Conservation (phyloP, 1,140 invertebrate species). For the Aricia agestis region DNA sequence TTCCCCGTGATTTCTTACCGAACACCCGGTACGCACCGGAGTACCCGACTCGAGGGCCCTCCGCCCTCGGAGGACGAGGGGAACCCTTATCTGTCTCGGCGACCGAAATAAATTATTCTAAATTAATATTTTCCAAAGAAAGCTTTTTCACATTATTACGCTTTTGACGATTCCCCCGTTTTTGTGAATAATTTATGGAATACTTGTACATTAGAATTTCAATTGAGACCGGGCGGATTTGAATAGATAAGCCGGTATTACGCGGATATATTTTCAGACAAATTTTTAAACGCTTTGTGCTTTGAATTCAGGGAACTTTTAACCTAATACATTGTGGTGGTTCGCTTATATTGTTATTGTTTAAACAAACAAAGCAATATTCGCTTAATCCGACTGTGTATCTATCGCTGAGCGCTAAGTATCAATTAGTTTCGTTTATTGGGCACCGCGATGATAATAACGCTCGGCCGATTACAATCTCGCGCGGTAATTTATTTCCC, state of each 20-base stretch:
- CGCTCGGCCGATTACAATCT: background rate
- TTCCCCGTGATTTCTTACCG: slow-evolving; percentile 8
- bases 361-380: background rate
- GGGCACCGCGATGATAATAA: background rate
- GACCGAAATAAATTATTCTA: slow-evolving; percentile 56
- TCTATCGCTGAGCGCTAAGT: background rate
- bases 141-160: slow-evolving; percentile 41
- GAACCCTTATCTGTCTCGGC: slow-evolving; percentile 45
- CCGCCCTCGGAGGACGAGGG: slow-evolving; percentile 26
- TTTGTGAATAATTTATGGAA: slow-evolving; percentile 31
- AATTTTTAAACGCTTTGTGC: background rate
- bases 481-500: slow-evolving; percentile 19
- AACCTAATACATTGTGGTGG: background rate
- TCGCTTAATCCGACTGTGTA: background rate
- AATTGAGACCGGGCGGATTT: background rate
- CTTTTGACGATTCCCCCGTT: slow-evolving; percentile 39
- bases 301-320: background rate
- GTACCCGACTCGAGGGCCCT: slow-evolving; percentile 22
- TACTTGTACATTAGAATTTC: slow-evolving; percentile 15
- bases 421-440: background rate
- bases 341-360: background rate
- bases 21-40: slow-evolving; percentile 21
- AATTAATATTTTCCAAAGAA: slow-evolving; percentile 56
- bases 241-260: slow-evolving; percentile 11
- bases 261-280: background rate